These are phyloP conservation scores for Vireo griseus DNA, from an alignment of 2,797 vertebrate genomes.

Conservation along the genomic window DNA sequence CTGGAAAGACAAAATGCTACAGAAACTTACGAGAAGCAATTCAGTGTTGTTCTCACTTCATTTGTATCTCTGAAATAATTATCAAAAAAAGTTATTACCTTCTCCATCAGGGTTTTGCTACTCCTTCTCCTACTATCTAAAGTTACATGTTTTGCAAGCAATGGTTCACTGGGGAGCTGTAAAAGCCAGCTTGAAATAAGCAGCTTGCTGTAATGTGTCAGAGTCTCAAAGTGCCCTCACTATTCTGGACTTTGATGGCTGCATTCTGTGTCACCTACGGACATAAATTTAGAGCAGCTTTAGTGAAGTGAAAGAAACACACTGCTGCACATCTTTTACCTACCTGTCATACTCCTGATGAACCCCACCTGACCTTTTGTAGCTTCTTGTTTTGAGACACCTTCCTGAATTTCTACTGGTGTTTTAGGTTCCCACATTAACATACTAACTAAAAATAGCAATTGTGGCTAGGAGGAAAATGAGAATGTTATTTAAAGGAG, in stretches of 20 bases:
- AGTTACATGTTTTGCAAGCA: rapidly evolving
- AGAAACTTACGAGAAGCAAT: neutral
- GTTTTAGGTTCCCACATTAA: neutral
- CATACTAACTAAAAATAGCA: neutral
- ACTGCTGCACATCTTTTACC: neutral
- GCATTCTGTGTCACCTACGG: neutral
- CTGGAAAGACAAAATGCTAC: neutral
- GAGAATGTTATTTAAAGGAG: neutral
- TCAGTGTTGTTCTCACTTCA: neutral
- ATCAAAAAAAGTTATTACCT: neutral
- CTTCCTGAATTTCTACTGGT: neutral
- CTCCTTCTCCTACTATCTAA: neutral
- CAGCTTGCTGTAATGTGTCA: neutral
- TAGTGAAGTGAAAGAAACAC: neutral
- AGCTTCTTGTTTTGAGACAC: neutral
- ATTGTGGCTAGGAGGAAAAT: neutral
- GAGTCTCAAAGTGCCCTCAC: neutral
- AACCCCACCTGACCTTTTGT: neutral
- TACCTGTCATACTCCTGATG: neutral
- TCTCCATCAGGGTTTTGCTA: neutral
- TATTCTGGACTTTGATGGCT: rapidly evolving
- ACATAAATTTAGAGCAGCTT: neutral
- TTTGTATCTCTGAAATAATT: neutral
- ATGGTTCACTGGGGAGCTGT: neutral
- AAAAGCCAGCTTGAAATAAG: neutral